Evolutionary conservation across 1,140 invertebrate species (phyloP).

Genomic region (Drosophila varians): DNA sequence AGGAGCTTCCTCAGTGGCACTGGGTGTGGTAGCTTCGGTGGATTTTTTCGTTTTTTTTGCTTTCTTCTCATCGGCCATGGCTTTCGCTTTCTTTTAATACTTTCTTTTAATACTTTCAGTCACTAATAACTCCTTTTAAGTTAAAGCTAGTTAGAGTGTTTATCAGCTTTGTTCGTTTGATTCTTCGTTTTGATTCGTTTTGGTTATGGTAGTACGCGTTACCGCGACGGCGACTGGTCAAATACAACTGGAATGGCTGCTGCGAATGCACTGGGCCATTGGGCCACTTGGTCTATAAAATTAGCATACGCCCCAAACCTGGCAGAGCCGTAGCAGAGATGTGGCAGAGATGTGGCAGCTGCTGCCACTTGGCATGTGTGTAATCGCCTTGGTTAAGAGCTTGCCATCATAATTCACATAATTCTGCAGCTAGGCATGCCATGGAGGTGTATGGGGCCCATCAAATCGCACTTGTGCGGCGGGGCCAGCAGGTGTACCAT

Average conservation of each 20-base stretch:
- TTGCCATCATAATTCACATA: conserved; percentile 61
- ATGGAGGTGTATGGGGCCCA: conserved; percentile 54
- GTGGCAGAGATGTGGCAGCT: conserved; percentile 32
- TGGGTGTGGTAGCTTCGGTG: conserved; percentile 53
- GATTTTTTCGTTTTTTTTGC: conserved; percentile 80
- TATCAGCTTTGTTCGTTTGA: background rate
- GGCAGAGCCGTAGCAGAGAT: conserved; percentile 2
- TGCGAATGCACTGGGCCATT: conserved; percentile 64
- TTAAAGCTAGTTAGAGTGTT: background rate
- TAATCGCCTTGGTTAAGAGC: conserved; percentile 43
- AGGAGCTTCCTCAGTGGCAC: conserved; percentile 32
- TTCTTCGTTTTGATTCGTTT: conserved; percentile 7
- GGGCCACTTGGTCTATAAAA: conserved; percentile 61
- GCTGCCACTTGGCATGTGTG: conserved; percentile 47
- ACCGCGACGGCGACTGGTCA: conserved; percentile 68
- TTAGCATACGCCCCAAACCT: conserved; percentile 68
- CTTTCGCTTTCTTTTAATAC: background rate
- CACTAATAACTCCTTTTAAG: conserved; percentile 3
- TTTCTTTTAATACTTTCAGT: background rate
- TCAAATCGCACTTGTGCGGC: conserved; percentile 70
- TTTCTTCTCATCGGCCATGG: conserved; percentile 81
- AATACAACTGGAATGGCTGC: conserved; percentile 75
- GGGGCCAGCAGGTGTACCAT: conserved; percentile 69
- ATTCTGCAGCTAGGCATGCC: conserved; percentile 15
- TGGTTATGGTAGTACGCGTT: conserved; percentile 58